Evolutionary conservation across 2,113 vertebrate genomes (phyloP).

Genomic region (Jacana jacana): DNA sequence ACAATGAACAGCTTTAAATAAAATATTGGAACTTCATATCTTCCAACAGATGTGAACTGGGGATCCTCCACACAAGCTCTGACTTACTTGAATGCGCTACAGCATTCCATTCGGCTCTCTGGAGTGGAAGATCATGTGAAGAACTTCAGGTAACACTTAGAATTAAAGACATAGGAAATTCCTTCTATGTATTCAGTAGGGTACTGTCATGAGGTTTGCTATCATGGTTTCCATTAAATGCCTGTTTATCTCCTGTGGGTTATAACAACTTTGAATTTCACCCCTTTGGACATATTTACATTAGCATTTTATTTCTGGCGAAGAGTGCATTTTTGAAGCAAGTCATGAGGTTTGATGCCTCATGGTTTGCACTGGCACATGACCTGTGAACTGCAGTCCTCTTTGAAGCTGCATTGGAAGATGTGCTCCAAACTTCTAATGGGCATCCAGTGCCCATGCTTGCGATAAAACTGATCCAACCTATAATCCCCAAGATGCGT

Average conservation of each 20-base stretch:
- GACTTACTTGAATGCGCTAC: slow-evolving; percentile 93
- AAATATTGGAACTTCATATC: not conserved
- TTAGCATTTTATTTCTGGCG: not conserved
- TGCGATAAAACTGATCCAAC: not conserved
- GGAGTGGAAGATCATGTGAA: slow-evolving; percentile 97
- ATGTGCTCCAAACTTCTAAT: not conserved
- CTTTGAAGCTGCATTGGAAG: not conserved
- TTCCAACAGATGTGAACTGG: slow-evolving; percentile 95
- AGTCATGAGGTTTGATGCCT: not conserved
- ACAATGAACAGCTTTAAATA: not conserved
- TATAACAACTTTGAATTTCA: not conserved
- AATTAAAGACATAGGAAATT: not conserved
- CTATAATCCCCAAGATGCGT: not conserved
- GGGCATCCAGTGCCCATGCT: not conserved
- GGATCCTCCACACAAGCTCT: slow-evolving; percentile 97
- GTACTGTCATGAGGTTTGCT: not conserved
- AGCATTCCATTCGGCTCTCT: slow-evolving; percentile 92
- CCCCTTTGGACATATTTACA: not conserved
- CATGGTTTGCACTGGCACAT: not conserved
- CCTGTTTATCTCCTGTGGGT: not conserved
- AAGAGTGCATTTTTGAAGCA: not conserved
- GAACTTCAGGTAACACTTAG: slow-evolving; percentile 88
- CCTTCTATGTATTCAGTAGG: not conserved
- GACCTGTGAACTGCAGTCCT: not conserved
- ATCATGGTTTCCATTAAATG: not conserved